Evolutionary conservation across 92 coral and sea anemone genomes (phyloP), one percentile per base, ranked within the genome.

Genomic region (Blastomussa wellsi): DNA sequence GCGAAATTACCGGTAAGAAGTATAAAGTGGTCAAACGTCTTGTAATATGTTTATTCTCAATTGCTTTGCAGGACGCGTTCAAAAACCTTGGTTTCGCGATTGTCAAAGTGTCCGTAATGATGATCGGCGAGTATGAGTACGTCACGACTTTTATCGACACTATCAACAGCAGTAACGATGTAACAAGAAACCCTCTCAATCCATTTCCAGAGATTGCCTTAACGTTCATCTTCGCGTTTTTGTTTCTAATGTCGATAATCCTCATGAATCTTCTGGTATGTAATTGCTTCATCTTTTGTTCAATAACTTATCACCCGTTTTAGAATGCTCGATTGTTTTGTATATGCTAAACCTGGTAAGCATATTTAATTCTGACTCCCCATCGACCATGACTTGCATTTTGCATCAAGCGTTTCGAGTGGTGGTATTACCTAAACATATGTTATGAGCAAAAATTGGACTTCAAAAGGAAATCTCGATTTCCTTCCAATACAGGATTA

Each of bases 191-290:
- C 5, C 78, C 85, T 20, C 82, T 85, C 1, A 93, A 93, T 31
- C 98, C 98, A 20, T 94, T 93, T 44, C 93, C 94, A 5, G 91
- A 82, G 59, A 62, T 92, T 14, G 89, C 94, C 10, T 64, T 83
- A 24, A 47, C 72, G 31, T 86, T 87, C 74, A 83, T 94, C 84
- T 89, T 84, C 80, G 35, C 90, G 37, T 94, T 94, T 67, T 86
- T 92, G 22, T 79, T 92, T 29, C 86, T 90, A 35, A 92, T 94
- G 95, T 90, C 98, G 65, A 91, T 94, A 44, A 91, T 91, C 8
- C 92, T 94, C 55, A 93, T 93, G 95, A 94, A 92, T 71, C 86
- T 92, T 31, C 86, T 94, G 86, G 98, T 94, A 88, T 79, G 95
- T 74, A 28, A 36, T 22, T 39, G 4, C 49, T 44, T 51, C 16